These are phyloP conservation scores for Petrolisthes cinctipes DNA, from an alignment of 2,888 invertebrate species.

Conservation along the genomic window DNA sequence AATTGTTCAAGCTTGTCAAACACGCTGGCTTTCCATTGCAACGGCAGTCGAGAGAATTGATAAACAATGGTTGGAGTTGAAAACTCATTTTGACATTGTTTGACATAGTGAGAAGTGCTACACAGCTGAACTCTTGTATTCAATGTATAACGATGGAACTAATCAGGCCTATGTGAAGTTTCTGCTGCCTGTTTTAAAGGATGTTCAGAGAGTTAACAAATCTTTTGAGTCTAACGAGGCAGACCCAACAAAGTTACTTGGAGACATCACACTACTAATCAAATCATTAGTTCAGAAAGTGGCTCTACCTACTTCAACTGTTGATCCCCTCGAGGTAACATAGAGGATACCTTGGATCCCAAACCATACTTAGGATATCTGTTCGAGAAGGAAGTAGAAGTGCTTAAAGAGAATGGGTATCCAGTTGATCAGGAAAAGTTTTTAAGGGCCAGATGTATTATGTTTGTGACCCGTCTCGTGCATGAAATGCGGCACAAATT, in stretches of 20 bases:
- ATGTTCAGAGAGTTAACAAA: not conserved
- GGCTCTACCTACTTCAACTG: not conserved
- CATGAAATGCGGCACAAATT: conserved; percentile 19
- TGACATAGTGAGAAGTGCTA: conserved; percentile 28
- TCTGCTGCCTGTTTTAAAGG: not conserved
- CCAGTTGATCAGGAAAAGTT: conserved; percentile 5
- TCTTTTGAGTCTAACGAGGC: not conserved
- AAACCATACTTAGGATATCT: not conserved
- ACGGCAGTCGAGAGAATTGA: conserved; percentile 28
- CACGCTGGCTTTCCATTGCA: conserved; percentile 38
- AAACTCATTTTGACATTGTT: conserved; percentile 22
- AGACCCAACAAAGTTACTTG: not conserved
- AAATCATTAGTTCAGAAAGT: not conserved
- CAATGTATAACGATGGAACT: conserved; percentile 31
- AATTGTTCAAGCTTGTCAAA: conserved; percentile 32
- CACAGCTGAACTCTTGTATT: conserved; percentile 29
- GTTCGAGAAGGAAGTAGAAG: not conserved
- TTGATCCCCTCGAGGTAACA: not conserved
- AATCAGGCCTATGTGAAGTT: conserved; percentile 9
- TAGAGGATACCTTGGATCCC: not conserved
- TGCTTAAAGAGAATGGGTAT: not conserved
- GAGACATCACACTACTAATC: not conserved
- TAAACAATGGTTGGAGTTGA: conserved; percentile 15
- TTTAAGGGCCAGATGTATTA: not conserved
- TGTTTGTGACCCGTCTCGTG: not conserved